Percentiles rank a stretch among this genome's conserved stretches.
Evolutionary conservation across 1,140 invertebrate species (phyloP).

Genomic region (Lineus longissimus): DNA sequence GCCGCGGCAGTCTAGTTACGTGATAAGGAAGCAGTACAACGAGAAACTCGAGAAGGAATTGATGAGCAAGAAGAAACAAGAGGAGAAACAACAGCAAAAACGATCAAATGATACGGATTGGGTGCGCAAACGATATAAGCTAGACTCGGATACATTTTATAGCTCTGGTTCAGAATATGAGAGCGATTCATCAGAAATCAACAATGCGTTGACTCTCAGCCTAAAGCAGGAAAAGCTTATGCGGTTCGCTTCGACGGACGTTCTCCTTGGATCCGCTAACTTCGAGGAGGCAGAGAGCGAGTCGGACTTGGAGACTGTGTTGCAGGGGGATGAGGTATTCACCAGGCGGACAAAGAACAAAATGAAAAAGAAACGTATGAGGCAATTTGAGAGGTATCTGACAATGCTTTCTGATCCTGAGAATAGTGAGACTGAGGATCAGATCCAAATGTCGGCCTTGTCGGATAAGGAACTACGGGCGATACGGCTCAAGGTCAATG

Average conservation of each 20-base stretch:
- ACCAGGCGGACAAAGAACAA: background rate
- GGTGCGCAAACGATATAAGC: background rate
- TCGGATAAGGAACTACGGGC: background rate
- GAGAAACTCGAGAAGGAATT: background rate
- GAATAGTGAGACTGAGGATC: background rate
- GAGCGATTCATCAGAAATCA: background rate
- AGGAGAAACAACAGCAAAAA: background rate
- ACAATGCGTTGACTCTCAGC: background rate
- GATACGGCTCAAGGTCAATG: background rate
- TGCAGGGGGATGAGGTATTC: background rate
- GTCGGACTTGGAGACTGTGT: background rate
- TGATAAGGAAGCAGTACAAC: background rate
- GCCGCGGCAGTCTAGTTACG: background rate
- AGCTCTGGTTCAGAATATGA: slow-evolving; percentile 2
- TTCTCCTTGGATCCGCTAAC: background rate
- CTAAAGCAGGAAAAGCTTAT: background rate
- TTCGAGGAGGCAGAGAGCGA: background rate
- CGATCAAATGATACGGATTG: background rate
- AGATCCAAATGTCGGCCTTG: background rate
- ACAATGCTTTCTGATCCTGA: slow-evolving; percentile 3
- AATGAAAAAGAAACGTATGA: slow-evolving; percentile 1
- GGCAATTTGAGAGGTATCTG: background rate
- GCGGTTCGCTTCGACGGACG: background rate
- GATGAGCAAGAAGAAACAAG: background rate
- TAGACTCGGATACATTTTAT: slow-evolving; percentile 7